These are phyloP conservation scores for Albula glossodonta DNA, from an alignment of 2,113 vertebrate species.

Conservation along the genomic window DNA sequence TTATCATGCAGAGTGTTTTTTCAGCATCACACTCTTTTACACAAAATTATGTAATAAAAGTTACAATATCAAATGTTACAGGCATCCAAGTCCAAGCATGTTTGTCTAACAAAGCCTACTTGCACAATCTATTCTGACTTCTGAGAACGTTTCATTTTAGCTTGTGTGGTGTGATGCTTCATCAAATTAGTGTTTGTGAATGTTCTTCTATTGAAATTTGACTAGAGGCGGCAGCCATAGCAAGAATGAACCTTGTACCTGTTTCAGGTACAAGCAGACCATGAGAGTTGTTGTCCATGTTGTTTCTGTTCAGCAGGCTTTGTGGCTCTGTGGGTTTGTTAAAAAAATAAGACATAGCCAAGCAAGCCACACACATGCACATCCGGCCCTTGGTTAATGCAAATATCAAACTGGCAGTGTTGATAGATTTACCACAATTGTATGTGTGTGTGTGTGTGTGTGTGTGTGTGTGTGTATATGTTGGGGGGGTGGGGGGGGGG, in stretches of 20 bases:
- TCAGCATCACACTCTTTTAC: too few species aligned
- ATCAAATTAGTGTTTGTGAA: neutral
- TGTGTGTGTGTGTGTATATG: too few species aligned
- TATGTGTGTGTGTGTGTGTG: too few species aligned
- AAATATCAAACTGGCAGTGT: neutral
- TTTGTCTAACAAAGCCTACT: neutral
- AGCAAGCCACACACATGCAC: neutral
- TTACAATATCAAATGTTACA: too few species aligned
- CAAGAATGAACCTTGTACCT: neutral
- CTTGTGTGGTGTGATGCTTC: neutral
- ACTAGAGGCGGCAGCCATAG: too few species aligned
- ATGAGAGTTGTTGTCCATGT: neutral
- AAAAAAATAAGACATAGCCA: neutral
- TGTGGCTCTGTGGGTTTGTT: neutral
- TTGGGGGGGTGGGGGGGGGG: too few species aligned
- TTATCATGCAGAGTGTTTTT: too few species aligned
- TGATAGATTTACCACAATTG: too few species aligned
- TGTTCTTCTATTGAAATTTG: neutral
- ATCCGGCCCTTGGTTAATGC: neutral
- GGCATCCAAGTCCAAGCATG: too few species aligned
- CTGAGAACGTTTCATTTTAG: neutral
- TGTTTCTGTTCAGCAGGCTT: neutral
- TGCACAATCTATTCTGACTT: neutral
- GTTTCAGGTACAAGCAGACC: neutral
- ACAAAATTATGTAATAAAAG: too few species aligned